Conservation (phyloP, 2,888 invertebrate genomes). For the Laspeyria flexula region DNA sequence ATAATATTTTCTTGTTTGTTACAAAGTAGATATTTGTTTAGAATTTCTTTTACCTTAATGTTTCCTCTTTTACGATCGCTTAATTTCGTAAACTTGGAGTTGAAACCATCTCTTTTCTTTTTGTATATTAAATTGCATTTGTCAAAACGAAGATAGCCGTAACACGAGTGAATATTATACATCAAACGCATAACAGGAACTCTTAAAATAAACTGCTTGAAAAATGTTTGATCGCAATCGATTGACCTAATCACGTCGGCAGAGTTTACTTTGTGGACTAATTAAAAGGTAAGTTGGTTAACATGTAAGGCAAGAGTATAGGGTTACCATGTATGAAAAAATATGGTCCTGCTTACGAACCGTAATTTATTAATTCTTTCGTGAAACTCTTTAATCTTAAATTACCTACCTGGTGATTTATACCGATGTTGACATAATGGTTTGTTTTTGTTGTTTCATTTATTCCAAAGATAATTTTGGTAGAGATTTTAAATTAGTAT, state of each 20-base stretch:
- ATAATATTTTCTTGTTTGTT: conserved; percentile 19
- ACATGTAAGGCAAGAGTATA: conserved; percentile 17
- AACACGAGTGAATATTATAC: conserved; percentile 33
- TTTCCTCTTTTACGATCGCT: conserved; percentile 3
- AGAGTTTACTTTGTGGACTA: conserved; percentile 64
- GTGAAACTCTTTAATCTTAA: background rate
- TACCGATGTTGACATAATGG: background rate
- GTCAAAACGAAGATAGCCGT: conserved; percentile 26
- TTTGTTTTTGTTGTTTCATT: no score
- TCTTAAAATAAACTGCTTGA: conserved; percentile 62
- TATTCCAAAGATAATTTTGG: no score
- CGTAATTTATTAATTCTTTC: background rate
- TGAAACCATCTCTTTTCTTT: conserved; percentile 25
- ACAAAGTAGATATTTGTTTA: conserved; percentile 19
- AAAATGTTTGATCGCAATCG: conserved; percentile 67
- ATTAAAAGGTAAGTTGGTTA: conserved; percentile 54
- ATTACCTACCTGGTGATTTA: background rate
- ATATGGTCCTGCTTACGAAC: background rate
- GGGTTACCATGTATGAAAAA: conserved; percentile 3
- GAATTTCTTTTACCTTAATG: conserved; percentile 12
- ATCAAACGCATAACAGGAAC: conserved; percentile 52
- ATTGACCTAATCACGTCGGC: conserved; percentile 73
- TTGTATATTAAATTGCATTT: conserved; percentile 4
- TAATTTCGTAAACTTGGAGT: background rate
- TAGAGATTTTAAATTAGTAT: no score